These are phyloP conservation scores for Rhincodon typus DNA, from an alignment of 2,797 vertebrate species.

Conservation along the genomic window DNA sequence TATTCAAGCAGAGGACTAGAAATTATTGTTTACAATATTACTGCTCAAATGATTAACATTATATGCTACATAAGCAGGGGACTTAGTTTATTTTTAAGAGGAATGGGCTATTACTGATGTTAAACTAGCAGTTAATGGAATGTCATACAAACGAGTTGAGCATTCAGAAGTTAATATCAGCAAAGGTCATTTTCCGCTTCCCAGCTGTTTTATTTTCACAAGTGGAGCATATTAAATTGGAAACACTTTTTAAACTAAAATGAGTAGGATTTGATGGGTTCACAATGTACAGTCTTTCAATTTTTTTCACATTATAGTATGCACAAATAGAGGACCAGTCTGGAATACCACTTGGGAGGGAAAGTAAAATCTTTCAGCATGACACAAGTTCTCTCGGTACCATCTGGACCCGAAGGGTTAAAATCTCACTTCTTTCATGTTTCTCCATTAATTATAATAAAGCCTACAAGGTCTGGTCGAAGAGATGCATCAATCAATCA, in stretches of 20 bases:
- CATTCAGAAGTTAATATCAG: neutral
- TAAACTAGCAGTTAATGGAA: neutral
- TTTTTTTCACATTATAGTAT: neutral
- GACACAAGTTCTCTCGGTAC: neutral
- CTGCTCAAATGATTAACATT: neutral
- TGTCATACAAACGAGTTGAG: too few relatives aligned
- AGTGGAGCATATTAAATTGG: neutral
- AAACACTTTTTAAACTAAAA: neutral
- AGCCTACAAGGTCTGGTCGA: constrained; percentile 9
- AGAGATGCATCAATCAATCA: constrained; percentile 17
- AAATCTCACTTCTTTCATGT: neutral
- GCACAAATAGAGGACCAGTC: neutral
- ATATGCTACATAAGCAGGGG: neutral
- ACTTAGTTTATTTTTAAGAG: neutral
- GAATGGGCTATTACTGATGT: neutral
- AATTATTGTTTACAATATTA: neutral
- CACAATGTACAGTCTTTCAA: neutral
- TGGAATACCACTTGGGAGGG: neutral
- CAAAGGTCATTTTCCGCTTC: neutral
- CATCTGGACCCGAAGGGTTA: neutral
- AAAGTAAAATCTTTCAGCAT: neutral
- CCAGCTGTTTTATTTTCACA: neutral
- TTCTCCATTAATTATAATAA: constrained; percentile 28
- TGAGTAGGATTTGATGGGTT: neutral
- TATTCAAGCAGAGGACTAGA: neutral